Percentiles rank a stretch among this genome's conserved stretches.
Conservation (phyloP, 2,888 invertebrate genomes). For the Crioceris asparagi region DNA sequence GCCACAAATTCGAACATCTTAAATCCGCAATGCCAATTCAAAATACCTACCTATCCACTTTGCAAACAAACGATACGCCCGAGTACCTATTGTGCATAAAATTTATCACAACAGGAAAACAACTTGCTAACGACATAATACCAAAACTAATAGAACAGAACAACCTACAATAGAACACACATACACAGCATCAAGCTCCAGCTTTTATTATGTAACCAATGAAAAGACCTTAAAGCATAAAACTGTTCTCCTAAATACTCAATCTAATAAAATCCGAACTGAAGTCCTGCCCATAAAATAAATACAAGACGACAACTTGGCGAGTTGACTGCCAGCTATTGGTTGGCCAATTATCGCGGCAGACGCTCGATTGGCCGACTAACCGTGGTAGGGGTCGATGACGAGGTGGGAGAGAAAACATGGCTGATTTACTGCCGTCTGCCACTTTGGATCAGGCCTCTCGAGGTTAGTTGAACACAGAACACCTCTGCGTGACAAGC, state of each 20-base stretch:
- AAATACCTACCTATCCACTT: too few relatives aligned
- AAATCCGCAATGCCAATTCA: too few relatives aligned
- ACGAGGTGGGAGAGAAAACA: conserved; percentile 32
- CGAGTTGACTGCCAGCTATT: conserved; percentile 23
- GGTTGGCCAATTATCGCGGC: conserved; percentile 29
- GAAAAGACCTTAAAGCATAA: conserved; percentile 33
- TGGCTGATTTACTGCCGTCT: conserved; percentile 38
- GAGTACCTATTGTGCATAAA: conserved; percentile 16
- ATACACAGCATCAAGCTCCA: background rate
- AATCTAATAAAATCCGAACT: conserved; percentile 38
- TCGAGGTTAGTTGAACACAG: conserved; percentile 34
- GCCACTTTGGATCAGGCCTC: conserved; percentile 20
- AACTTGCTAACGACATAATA: conserved; percentile 18
- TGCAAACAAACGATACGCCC: too few relatives aligned
- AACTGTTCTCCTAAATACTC: conserved; percentile 38
- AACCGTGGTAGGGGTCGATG: conserved; percentile 20
- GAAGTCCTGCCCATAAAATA: conserved; percentile 38
- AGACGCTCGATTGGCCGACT: conserved; percentile 26
- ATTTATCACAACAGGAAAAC: conserved; percentile 17
- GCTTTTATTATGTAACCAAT: conserved; percentile 25
- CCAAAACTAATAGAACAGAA: conserved; percentile 27
- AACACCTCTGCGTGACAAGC: too few relatives aligned
- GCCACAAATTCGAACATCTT: too few relatives aligned
- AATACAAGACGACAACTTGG: conserved; percentile 31
- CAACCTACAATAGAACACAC: conserved; percentile 9